Percentiles rank a stretch among this genome's conserved stretches.
Conservation (phyloP, 2,113 vertebrate genomes). For the Pelodiscus sinensis region DNA sequence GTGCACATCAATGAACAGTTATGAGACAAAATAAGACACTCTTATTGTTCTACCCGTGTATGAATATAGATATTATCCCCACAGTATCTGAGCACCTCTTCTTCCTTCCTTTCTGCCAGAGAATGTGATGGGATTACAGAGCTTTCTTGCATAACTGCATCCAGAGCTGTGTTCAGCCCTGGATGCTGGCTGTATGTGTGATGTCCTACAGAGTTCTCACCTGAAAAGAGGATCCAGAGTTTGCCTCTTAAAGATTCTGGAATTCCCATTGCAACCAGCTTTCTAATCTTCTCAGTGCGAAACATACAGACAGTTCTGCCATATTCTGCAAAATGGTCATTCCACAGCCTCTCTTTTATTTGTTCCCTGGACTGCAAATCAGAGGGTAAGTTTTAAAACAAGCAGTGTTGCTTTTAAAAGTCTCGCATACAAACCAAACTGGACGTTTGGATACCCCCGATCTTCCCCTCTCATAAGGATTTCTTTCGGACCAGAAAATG, state of each 20-base stretch:
- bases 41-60: neutral
- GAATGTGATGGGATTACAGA: neutral
- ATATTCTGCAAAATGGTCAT: slow-evolving; percentile 90
- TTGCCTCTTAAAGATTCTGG: slow-evolving; percentile 91
- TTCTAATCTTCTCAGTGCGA: slow-evolving; percentile 91
- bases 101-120: neutral
- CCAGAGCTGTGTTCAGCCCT: neutral
- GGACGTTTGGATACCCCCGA: neutral
- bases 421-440: neutral
- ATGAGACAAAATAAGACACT: neutral
- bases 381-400: neutral
- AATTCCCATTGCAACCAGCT: slow-evolving; percentile 93
- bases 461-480: neutral
- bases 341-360: slow-evolving; percentile 89
- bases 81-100: neutral
- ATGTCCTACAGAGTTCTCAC: slow-evolving; percentile 67
- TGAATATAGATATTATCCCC: neutral
- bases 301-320: slow-evolving; percentile 96
- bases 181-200: neutral
- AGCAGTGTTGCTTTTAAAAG: neutral
- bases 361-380: slow-evolving; percentile 82
- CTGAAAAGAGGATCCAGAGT: slow-evolving; percentile 95
- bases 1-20: neutral
- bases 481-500: neutral
- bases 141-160: neutral